Conservation (phyloP, 2,797 vertebrate genomes). For the Acipenser transmontanus region DNA sequence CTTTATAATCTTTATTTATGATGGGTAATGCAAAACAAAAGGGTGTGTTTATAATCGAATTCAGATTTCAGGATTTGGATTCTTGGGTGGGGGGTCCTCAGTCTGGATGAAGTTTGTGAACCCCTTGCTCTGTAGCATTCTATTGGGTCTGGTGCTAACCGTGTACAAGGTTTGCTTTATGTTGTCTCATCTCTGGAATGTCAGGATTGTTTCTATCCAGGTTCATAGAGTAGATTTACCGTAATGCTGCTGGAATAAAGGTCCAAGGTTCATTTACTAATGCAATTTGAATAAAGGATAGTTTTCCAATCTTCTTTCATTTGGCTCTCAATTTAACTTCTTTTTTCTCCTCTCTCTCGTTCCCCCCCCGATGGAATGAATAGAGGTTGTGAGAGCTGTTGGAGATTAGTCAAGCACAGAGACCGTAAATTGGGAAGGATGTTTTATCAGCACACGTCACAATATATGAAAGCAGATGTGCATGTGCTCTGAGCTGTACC, state of each 20-base stretch:
- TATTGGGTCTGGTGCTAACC: too few species aligned
- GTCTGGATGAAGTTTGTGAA: too few species aligned
- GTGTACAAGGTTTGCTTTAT: conserved; percentile 14
- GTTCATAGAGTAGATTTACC: conserved; percentile 58
- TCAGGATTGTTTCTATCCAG: conserved; percentile 37
- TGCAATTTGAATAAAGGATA: conserved; percentile 79
- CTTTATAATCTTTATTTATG: too few species aligned
- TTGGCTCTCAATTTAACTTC: conserved; percentile 67
- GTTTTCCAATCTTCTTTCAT: conserved; percentile 74
- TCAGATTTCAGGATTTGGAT: too few species aligned
- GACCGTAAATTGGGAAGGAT: conserved; percentile 88
- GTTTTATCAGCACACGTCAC: conserved; percentile 86
- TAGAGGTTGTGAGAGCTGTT: conserved; percentile 76
- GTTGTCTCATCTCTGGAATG: conserved; percentile 13
- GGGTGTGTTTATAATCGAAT: too few species aligned
- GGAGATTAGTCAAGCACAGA: conserved; percentile 83
- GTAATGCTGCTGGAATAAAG: conserved; percentile 60
- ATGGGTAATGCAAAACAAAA: too few species aligned
- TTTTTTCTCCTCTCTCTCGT: conserved; percentile 39
- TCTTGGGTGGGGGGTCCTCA: too few species aligned
- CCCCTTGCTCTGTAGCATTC: too few species aligned
- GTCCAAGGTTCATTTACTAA: conserved; percentile 83
- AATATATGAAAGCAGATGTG: conserved; percentile 76
- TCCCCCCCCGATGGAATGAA: conserved; percentile 78
- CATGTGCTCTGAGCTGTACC: conserved; percentile 72